These are phyloP conservation scores for Aspiorhynchus laticeps DNA, from an alignment of 2,113 vertebrate species.

Conservation along the genomic window DNA sequence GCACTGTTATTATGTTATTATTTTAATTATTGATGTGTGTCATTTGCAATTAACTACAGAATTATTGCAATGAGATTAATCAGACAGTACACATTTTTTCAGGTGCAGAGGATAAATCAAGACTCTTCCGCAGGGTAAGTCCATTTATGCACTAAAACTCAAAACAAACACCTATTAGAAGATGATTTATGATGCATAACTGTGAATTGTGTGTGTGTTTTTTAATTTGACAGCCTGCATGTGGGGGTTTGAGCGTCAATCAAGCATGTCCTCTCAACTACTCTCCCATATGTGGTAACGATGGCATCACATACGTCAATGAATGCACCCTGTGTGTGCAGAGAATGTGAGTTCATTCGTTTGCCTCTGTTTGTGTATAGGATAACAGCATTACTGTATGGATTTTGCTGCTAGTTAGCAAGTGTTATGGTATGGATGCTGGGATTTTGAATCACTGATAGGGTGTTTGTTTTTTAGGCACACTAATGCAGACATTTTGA, in stretches of 20 bases:
- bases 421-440: not conserved
- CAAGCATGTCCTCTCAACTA: slow-evolving; percentile 73
- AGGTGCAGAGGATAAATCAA: slow-evolving; percentile 63
- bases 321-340: slow-evolving; percentile 78
- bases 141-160: not conserved
- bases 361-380: not conserved
- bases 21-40: not conserved
- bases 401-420: not conserved
- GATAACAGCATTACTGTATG: not conserved
- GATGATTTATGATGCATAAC: not conserved
- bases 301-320: slow-evolving; percentile 75
- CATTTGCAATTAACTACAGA: not conserved
- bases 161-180: not conserved
- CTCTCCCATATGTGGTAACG: slow-evolving; percentile 75
- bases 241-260: slow-evolving; percentile 52
- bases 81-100: not conserved
- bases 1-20: not conserved
- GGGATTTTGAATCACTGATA: not conserved
- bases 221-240: slow-evolving; percentile 62
- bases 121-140: slow-evolving; percentile 63
- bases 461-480: slow-evolving; percentile 55
- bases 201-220: not conserved
- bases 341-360: slow-evolving; percentile 63
- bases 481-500: slow-evolving; percentile 67
- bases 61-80: slow-evolving; percentile 2